Percentiles rank a stretch among this genome's conserved stretches.
Evolutionary conservation across 2,113 vertebrate species (phyloP).

Genomic region (Gallinago undulata): DNA sequence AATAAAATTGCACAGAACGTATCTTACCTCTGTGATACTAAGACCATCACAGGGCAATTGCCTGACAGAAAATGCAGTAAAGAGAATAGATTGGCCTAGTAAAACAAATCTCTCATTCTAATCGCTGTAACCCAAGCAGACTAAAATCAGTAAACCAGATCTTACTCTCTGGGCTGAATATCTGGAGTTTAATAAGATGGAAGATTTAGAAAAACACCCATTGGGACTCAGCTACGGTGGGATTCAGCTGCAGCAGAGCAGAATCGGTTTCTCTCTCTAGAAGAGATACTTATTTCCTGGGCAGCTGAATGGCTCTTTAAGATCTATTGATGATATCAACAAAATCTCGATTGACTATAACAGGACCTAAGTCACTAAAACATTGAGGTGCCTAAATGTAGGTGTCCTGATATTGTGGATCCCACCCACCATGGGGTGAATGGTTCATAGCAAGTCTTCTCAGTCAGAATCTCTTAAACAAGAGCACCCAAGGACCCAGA

Average conservation of each 20-base stretch:
- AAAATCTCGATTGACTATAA: not conserved
- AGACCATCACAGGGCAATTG: not conserved
- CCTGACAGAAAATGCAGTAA: not conserved
- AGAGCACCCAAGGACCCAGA: not conserved
- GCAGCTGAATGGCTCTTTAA: not conserved
- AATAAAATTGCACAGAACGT: not conserved
- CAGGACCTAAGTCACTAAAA: not conserved
- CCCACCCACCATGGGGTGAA: rapidly evolving
- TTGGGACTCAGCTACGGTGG: not conserved
- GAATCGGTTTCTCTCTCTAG: not conserved
- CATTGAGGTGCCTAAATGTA: not conserved
- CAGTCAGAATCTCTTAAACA: not conserved
- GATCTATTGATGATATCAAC: not conserved
- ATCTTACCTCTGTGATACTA: not conserved
- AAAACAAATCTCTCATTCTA: not conserved
- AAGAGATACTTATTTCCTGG: not conserved
- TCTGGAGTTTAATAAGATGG: not conserved
- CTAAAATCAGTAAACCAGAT: not conserved
- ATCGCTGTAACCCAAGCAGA: not conserved
- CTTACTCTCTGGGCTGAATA: not conserved
- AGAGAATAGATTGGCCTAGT: not conserved
- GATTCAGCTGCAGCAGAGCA: not conserved
- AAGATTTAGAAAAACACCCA: not conserved
- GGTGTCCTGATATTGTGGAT: not conserved
- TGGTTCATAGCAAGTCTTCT: not conserved